Evolutionary conservation across 2,797 vertebrate genomes (phyloP).

Genomic region (Coilia nasus): DNA sequence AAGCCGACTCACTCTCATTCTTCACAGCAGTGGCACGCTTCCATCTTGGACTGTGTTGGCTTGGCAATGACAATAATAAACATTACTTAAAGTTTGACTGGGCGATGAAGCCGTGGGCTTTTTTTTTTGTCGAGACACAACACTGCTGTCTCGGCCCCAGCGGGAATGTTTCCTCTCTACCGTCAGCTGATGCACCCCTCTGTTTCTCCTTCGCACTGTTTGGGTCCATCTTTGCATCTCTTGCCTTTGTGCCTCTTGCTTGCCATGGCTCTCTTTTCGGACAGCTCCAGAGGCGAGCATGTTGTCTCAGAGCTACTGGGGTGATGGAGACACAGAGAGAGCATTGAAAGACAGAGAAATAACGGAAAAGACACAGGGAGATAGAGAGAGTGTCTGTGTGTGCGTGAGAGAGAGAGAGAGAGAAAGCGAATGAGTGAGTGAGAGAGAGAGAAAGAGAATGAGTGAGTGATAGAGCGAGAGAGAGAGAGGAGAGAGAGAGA

Average conservation of each 20-base stretch:
- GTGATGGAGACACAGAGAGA: conserved; percentile 69
- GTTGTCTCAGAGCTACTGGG: conserved; percentile 64
- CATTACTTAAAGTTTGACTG: neutral
- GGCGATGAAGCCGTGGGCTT: neutral
- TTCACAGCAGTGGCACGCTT: neutral
- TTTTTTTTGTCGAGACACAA: neutral
- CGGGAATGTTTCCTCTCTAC: conserved; percentile 19
- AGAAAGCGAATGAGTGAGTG: no score
- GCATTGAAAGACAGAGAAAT: conserved; percentile 52
- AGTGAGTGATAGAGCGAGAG: no score
- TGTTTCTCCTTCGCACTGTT: neutral
- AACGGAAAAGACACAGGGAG: no score
- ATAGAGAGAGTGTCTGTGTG: conserved; percentile 52
- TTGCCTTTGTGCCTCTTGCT: neutral
- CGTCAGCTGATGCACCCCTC: neutral
- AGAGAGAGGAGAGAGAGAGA: no score
- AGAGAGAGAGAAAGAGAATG: no score
- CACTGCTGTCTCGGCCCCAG: neutral
- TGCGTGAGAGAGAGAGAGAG: no score
- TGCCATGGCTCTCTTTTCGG: conserved; percentile 8
- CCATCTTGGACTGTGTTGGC: neutral
- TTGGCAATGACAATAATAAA: neutral
- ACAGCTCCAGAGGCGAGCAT: conserved; percentile 6
- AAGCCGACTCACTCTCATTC: neutral
- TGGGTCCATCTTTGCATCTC: conserved; percentile 6